Percentiles rank a stretch among this genome's conserved stretches.
phyloP scores from a whole-genome alignment of 2,113 vertebrate genomes.

The Ibidorhyncha struthersii region DNA sequence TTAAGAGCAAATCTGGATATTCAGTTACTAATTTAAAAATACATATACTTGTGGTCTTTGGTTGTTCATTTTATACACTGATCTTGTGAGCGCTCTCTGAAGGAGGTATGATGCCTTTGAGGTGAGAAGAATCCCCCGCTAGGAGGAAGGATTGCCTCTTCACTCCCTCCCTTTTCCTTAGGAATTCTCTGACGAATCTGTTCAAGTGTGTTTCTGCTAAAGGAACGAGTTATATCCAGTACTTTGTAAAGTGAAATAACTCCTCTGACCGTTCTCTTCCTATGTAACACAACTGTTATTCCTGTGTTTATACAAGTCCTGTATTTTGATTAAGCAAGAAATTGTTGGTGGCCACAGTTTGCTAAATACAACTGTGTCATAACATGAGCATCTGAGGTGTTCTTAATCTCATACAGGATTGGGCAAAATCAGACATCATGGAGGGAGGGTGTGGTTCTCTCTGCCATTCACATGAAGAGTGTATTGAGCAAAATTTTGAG shows the following conservation, averaged over 20 bases:
- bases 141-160: not conserved
- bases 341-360: not conserved
- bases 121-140: not conserved
- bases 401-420: not conserved
- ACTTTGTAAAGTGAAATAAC: not conserved
- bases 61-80: not conserved
- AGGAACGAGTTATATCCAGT: not conserved
- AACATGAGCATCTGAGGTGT: not conserved
- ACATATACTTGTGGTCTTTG: not conserved
- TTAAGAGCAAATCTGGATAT: not conserved
- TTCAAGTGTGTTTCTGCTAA: not conserved
- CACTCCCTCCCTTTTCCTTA: not conserved
- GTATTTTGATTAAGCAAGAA: not conserved
- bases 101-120: not conserved
- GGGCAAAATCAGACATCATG: not conserved
- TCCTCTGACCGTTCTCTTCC: not conserved
- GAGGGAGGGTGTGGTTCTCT: not conserved
- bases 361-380: not conserved
- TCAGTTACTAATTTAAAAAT: not conserved
- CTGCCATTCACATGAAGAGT: not conserved
- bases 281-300: not conserved
- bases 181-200: not conserved
- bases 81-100: not conserved
- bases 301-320: not conserved
- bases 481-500: not conserved